Base-by-base conservation (phyloP, 2,113 vertebrate genomes). In the Corydoras maculifer region DNA sequence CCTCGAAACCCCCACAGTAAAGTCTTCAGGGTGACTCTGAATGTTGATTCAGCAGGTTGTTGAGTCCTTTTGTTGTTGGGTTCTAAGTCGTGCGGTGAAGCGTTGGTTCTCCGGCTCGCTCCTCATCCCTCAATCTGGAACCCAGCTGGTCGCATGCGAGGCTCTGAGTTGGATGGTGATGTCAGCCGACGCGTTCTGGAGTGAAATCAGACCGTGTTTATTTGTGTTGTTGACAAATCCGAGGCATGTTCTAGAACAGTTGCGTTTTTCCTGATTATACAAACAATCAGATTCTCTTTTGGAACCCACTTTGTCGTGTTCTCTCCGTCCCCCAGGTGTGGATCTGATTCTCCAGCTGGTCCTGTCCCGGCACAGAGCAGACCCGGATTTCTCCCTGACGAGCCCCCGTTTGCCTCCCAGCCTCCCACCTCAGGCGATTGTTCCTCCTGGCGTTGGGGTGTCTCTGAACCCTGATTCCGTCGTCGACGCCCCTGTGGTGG, bases 321-420 rank as follows among this genome's bases (percentile, higher is more conserved):
- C 78, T 78, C 59, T 88, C 77, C 83, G 67, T 78, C 82, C 81
- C 82, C 77, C 85, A 99, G 97, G 92, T 83, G 90, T 96, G 89
- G 93, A 98, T 87, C 82, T 98, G 82, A 91, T 98, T 82, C 90
- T 90, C 79, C 92, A 80, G 60, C 84, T 98, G 83, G 92, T 92
- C 78, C 89, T 96, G 71, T 87, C 87, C 78, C 85, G 83, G 86
- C 87, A 79, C 84, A 85, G 86, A 77, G 84, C 86, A 2, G 51
- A 6, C 78, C 82, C 82, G 74, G 75, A 80, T 31, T 69, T 80
- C 54, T 78, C 90, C 70, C 74, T 86, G 76, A 84, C 86, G 31
- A 74, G 74, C 70, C 80, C 86, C 59, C 13, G 18, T 25, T 25
- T 49, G 43, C 15, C 68, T 51, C 80, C 91, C 78, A 83, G 85